Evolutionary conservation across 2,888 invertebrate species (phyloP), one percentile per base, ranked within the genome.

Genomic region (Tetragonula carbonaria): DNA sequence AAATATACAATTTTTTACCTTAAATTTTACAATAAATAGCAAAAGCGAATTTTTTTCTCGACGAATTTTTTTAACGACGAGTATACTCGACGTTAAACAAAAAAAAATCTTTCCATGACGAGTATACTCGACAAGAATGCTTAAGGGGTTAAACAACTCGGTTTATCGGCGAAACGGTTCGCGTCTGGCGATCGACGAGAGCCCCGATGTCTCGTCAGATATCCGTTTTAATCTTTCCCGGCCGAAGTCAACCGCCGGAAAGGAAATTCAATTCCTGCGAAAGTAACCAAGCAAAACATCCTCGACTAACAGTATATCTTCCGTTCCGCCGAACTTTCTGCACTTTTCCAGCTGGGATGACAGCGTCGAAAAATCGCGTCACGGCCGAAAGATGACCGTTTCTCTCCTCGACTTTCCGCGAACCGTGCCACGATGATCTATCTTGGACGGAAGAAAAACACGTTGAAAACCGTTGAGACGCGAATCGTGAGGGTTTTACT

Each of bases 231-330:
- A 77, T 28, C 57, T 74, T 70, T n/a, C 18, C 16, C 23, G 66
- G 2, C 51, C 51, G 5, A 71, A 33, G 53, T 53, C 66, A 62
- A 67, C 57, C 2, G 45, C 5, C 6, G 45, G 21, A 71, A 68
- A 57, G 73, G 3, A 74, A 79, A 78, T 82, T 82, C 45, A 74
- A 78, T 78, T 82, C 59, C 71, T 71, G 51, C 70, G 53, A 33
- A 33, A 74, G 74, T 66, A 66, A 45, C 50, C 55, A 28, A 55
- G 45, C 33, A 45, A 72, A 59, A 75, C 55, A 57, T 16, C n/a
- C 57, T 51, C 33, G 28, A 57, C 66, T 66, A 66, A 51, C 62
- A 62, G 68, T 68, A 21, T 38, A 21, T 38, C 55, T 79, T 74
- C 62, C 68, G 13, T 65, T 14, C 45, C 63, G 71, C 14, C 68